Conservation (phyloP, 2,797 vertebrate species). For the Macrochelys suwanniensis region DNA sequence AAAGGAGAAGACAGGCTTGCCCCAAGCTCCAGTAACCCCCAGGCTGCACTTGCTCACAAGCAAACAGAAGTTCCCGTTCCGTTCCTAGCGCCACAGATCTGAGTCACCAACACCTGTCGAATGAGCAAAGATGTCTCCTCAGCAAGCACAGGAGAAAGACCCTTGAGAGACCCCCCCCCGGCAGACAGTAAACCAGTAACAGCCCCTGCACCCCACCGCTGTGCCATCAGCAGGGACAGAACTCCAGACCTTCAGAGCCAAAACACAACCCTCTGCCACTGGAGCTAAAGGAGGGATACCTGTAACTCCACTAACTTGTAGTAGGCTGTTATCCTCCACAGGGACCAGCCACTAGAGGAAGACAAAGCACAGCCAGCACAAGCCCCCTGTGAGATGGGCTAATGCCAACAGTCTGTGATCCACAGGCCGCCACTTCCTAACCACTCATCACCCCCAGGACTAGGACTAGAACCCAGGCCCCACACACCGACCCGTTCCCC, state of each 20-base stretch:
- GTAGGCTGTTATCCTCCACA: not conserved
- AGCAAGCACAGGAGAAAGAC: not conserved
- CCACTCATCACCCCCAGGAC: too few relatives aligned
- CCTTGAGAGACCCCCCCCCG: too few relatives aligned
- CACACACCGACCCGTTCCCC: not conserved
- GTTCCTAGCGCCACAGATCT: not conserved
- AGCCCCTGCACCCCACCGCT: too few relatives aligned
- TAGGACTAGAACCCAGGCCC: not conserved
- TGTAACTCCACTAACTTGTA: not conserved
- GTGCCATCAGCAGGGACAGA: not conserved
- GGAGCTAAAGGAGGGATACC: not conserved
- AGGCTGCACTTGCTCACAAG: not conserved
- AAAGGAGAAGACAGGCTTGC: not conserved
- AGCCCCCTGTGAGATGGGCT: too few relatives aligned
- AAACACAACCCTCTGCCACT: not conserved
- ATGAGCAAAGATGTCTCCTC: not conserved
- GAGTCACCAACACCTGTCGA: not conserved
- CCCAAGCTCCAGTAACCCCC: not conserved
- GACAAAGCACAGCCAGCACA: too few relatives aligned
- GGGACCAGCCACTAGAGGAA: not conserved
- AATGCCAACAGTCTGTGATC: too few relatives aligned
- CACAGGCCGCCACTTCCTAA: too few relatives aligned
- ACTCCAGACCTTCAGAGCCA: not conserved
- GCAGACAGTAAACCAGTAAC: not conserved
- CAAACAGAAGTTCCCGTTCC: not conserved